A percentile compares a stretch with the other conserved stretches of the same genome.
Conservation (phyloP, 2,888 invertebrate genomes). For the Lasioglossum villosulum region DNA sequence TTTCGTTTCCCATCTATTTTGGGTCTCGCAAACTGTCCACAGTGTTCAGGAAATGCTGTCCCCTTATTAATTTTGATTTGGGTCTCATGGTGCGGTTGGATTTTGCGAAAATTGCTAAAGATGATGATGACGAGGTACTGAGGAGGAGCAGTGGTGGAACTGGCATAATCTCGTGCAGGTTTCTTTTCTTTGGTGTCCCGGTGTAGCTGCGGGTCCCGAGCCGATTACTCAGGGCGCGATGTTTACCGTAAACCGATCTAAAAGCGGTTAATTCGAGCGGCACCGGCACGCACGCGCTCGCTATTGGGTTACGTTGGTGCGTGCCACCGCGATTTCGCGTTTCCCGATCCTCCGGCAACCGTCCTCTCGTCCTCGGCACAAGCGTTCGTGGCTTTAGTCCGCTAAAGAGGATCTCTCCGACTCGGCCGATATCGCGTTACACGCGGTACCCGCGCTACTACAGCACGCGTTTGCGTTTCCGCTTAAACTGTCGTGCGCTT, state of each 20-base stretch:
- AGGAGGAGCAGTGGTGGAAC: not conserved
- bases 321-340: conserved; percentile 69
- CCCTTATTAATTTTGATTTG: not conserved
- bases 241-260: conserved; percentile 76
- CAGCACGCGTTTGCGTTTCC: conserved; percentile 70
- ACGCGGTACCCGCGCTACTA: conserved; percentile 27
- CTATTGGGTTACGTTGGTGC: conserved; percentile 75
- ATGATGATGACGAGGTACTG: not conserved
- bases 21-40: too few relatives aligned
- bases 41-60: too few relatives aligned
- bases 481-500: conserved; percentile 35
- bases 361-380: conserved; percentile 19
- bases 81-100: not conserved
- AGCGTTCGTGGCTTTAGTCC: conserved; percentile 60
- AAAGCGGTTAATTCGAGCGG: conserved; percentile 73
- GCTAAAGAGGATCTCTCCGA: conserved; percentile 61
- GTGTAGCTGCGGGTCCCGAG: conserved; percentile 26
- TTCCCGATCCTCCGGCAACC: conserved; percentile 51
- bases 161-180: not conserved
- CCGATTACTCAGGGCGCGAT: conserved; percentile 57
- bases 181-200: conserved; percentile 29
- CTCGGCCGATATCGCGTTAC: conserved; percentile 63
- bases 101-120: not conserved
- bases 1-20: not conserved
- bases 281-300: conserved; percentile 51